Evolutionary conservation across 2,888 invertebrate species (phyloP), one percentile per base, ranked within the genome.

Genomic region (Drosophila suboccidentalis): DNA sequence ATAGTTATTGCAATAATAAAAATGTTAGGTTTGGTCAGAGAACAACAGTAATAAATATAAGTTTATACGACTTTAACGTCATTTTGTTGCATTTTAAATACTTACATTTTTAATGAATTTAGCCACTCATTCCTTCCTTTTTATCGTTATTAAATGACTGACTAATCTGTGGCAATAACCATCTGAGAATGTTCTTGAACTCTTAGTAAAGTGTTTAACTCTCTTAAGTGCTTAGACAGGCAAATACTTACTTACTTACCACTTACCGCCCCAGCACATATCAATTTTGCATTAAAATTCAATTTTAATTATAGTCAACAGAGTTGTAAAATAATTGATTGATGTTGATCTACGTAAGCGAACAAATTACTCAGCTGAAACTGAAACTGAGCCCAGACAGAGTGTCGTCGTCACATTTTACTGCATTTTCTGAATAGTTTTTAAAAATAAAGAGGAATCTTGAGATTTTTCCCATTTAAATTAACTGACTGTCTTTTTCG

Each of bases 141-240:
- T 41, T 51, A 73, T 51, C 15, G 53, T 19, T 61, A 49, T 58
- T 54, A 44, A 65, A 61, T 65, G 43, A 11, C 38, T 43, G 38
- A 67, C 38, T 54, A 63, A 85, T 76, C 72, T 83, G 57, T 87
- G 84, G 72, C 87, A 84, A 84, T 78, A 84, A 74, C 84, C 82
- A 83, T 62, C 43, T 53, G 26, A 38, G 44, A 61, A 59, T 72
- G 86, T 55, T 80, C 81, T 87, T 85, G 88, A 86, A 72, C 79
- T 74, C 26, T 70, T 60, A 57, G 63, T 60, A 26, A 71, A 79
- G 53, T 70, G 69, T 61, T 71, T 75, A 73, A 66, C 68, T 69
- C 71, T 71, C 82, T 64, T 66, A 69, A 80, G 62, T 65, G 78
- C 55, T 64, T 71, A 57, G 26, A 49, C 62, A 67, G 61, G 64